Evolutionary conservation across 2,888 invertebrate genomes (phyloP).

Genomic region (Ferdinandea cuprea): DNA sequence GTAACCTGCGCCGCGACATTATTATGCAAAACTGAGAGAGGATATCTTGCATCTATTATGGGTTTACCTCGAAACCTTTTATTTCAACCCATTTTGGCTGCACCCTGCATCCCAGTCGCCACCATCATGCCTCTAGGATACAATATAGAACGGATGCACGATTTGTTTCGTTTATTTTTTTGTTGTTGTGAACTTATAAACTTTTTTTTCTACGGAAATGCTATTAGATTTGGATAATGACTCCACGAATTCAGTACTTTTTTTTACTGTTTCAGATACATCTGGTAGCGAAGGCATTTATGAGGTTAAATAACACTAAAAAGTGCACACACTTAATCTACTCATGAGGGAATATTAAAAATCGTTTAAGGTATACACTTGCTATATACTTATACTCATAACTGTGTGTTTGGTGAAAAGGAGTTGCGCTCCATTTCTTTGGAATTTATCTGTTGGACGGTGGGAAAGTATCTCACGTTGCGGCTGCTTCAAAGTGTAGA

Average conservation of each 20-base stretch:
- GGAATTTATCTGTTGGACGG: conserved; percentile 4
- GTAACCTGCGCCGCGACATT: conserved; percentile 70
- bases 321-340: neutral
- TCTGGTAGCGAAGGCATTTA: conserved; percentile 2
- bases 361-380: neutral
- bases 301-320: conserved; percentile 4
- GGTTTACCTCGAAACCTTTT: conserved; percentile 48
- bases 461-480: neutral
- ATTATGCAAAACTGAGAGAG: conserved; percentile 61
- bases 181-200: neutral
- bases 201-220: conserved; percentile 1
- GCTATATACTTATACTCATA: neutral
- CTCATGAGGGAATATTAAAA: conserved; percentile 10
- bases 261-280: neutral
- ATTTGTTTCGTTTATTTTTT: conserved; percentile 32
- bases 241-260: neutral
- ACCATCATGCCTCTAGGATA: neutral
- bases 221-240: conserved; percentile 35
- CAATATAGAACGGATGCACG: conserved; percentile 21
- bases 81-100: conserved; percentile 38
- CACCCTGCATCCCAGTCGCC: neutral
- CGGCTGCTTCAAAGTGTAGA: neutral
- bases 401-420: neutral
- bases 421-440: neutral
- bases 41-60: conserved; percentile 65